A percentile compares a stretch with the other conserved stretches of the same genome.
Evolutionary conservation across 2,113 vertebrate species (phyloP).

Genomic region (Nesoenas mayeri): DNA sequence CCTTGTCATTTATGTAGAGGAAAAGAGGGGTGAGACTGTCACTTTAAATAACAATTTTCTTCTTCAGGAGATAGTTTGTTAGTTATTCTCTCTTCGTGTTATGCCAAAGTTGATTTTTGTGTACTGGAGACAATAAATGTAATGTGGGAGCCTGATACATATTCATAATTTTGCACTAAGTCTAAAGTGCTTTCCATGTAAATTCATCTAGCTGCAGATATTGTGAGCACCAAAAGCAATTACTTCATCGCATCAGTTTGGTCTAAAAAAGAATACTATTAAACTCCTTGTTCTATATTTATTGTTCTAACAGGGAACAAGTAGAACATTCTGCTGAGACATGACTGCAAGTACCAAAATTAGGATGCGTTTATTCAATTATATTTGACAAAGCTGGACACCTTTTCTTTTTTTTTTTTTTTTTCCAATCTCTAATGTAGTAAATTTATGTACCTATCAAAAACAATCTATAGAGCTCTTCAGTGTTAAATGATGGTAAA

Average conservation of each 20-base stretch:
- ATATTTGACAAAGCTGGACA: conserved; percentile 32
- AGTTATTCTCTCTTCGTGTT: conserved; percentile 34
- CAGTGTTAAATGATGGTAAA: background rate
- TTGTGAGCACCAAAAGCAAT: conserved; percentile 59
- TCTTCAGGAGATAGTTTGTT: conserved; percentile 47
- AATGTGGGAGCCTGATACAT: conserved; percentile 26
- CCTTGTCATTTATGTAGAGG: conserved; percentile 54
- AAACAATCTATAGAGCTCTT: conserved; percentile 20
- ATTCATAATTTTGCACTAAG: conserved; percentile 59
- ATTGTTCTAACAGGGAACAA: conserved; percentile 43
- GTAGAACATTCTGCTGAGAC: conserved; percentile 36
- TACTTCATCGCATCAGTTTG: conserved; percentile 63
- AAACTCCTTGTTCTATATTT: conserved; percentile 45
- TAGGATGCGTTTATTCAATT: conserved; percentile 57
- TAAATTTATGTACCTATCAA: conserved; percentile 50
- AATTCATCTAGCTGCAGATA: conserved; percentile 58
- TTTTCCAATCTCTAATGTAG: conserved; percentile 22
- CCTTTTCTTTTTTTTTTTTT: conserved; percentile 44
- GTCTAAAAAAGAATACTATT: conserved; percentile 58
- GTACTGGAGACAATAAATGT: conserved; percentile 48
- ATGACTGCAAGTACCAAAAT: conserved; percentile 42
- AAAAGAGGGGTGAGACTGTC: conserved; percentile 49
- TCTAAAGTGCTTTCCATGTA: conserved; percentile 61
- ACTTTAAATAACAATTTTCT: conserved; percentile 58
- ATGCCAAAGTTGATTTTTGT: conserved; percentile 61